Percentiles rank a stretch among this genome's conserved stretches.
These are phyloP conservation scores for Plebejus argus DNA, from an alignment of 2,888 invertebrate species.

Conservation along the genomic window DNA sequence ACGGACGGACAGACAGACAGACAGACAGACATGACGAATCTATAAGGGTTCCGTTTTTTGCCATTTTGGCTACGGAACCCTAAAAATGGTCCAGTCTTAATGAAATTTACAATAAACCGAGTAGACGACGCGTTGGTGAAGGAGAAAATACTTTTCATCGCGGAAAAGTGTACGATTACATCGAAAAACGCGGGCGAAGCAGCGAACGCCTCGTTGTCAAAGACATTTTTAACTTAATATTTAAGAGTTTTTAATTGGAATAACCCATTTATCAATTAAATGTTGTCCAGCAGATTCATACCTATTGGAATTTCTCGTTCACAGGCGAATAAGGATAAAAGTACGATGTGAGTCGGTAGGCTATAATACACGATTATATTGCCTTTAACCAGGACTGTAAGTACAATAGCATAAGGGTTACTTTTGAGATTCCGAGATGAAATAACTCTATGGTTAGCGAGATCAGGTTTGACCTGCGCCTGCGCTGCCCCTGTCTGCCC, in stretches of 20 bases:
- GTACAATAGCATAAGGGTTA: not conserved
- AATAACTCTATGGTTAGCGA: not conserved
- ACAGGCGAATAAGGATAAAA: not conserved
- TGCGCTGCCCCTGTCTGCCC: not conserved
- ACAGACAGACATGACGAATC: too few relatives aligned
- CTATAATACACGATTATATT: not conserved
- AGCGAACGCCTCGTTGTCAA: too few relatives aligned
- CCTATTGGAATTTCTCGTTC: not conserved
- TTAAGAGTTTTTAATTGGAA: not conserved
- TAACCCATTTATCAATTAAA: not conserved
- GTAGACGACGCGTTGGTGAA: too few relatives aligned
- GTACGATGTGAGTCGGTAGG: slow-evolving; percentile 2
- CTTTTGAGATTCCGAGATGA: not conserved
- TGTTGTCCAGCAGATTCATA: not conserved
- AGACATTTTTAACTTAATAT: too few relatives aligned
- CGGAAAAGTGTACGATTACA: too few relatives aligned
- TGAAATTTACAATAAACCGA: too few relatives aligned
- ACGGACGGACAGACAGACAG: too few relatives aligned
- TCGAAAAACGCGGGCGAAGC: too few relatives aligned
- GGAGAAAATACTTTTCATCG: too few relatives aligned
- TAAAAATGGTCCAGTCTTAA: too few relatives aligned
- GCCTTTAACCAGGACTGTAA: not conserved
- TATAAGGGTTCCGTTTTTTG: too few relatives aligned
- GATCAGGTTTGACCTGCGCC: slow-evolving; percentile 16
- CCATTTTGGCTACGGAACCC: too few relatives aligned